Conservation (phyloP, 1,140 invertebrate species). For the Geopemphigus sp. region DNA sequence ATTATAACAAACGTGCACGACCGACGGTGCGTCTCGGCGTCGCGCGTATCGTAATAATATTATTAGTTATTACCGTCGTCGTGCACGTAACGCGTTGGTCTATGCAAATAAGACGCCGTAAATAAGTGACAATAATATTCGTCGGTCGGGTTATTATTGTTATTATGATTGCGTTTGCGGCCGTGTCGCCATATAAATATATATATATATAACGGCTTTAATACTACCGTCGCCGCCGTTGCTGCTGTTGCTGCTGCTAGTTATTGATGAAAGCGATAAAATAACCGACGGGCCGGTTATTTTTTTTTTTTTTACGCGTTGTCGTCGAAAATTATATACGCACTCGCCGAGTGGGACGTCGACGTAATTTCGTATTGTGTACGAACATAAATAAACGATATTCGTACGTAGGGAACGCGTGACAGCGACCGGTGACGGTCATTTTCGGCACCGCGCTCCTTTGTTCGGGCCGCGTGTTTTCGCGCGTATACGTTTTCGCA, state of each 20-base stretch:
- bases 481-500: too few species aligned
- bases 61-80: not conserved
- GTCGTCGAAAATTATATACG: not conserved
- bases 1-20: not conserved
- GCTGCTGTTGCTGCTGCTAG: not conserved
- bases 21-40: not conserved
- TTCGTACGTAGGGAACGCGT: too few species aligned
- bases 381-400: not conserved
- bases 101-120: slow-evolving; percentile 45
- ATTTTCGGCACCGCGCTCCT: too few species aligned
- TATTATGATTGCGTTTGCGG: slow-evolving; percentile 20
- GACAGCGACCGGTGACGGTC: too few species aligned
- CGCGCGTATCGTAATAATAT: not conserved
- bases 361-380: not conserved
- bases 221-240: not conserved
- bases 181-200: slow-evolving; percentile 3
- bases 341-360: slow-evolving; percentile 3
- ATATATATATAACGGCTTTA: too few species aligned
- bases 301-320: slow-evolving; percentile 8
- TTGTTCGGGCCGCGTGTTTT: too few species aligned
- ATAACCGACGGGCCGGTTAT: not conserved
- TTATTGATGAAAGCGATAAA: slow-evolving; percentile 36
- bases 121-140: slow-evolving; percentile 42
- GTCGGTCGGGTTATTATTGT: slow-evolving; percentile 27
- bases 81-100: not conserved